Evolutionary conservation across 37 sponge, comb jelly and placozoan genomes (phyloP).

Genomic region (Tethya wilhelma): DNA sequence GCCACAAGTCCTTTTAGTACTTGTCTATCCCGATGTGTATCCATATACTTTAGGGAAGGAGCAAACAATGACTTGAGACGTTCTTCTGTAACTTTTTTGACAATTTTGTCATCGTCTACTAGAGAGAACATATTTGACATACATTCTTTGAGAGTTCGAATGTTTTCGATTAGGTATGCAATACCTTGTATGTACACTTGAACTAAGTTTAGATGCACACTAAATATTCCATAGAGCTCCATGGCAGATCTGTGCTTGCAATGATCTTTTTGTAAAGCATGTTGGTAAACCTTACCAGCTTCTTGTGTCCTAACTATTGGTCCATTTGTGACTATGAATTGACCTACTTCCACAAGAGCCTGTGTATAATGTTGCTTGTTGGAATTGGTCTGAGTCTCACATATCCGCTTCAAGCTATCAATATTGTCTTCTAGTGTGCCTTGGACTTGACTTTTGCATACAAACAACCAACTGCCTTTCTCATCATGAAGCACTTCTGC

Average conservation of each 20-base stretch:
- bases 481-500: background rate
- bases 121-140: background rate
- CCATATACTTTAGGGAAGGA: constrained; percentile 9
- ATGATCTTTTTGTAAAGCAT: background rate
- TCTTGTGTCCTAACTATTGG: background rate
- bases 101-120: background rate
- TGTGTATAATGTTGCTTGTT: background rate
- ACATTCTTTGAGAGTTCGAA: background rate
- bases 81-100: background rate
- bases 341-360: background rate
- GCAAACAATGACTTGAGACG: background rate
- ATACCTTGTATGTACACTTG: constrained; percentile 2
- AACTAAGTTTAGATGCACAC: background rate
- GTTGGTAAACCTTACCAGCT: background rate
- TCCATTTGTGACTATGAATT: background rate
- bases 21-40: constrained; percentile 15
- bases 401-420: background rate
- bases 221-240: background rate
- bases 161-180: background rate
- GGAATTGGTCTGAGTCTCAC: background rate
- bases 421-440: background rate
- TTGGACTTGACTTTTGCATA: background rate
- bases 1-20: constrained; percentile 3
- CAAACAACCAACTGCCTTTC: background rate
- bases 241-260: background rate